A percentile compares a stretch with the other conserved stretches of the same genome.
Conservation (phyloP, 30 jellyfish, hydroid and myxozoan species). For the Cassiopea andromeda region DNA sequence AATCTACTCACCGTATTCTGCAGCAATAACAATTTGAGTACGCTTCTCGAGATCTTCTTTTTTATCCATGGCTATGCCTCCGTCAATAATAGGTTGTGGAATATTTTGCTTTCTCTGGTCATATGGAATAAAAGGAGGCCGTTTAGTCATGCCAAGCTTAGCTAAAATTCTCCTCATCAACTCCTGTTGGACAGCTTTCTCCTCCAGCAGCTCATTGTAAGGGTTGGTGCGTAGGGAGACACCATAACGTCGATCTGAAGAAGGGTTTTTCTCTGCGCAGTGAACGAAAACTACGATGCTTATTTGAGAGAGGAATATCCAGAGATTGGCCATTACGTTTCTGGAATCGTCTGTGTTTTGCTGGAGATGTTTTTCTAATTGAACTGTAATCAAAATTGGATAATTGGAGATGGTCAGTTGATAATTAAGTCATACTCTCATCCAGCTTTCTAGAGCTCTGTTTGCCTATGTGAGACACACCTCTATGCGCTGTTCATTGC, state of each 20-base stretch:
- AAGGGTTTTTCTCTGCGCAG: background rate
- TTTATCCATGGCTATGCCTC: slow-evolving; percentile 22
- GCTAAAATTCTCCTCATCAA: slow-evolving; percentile 46
- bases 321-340: background rate
- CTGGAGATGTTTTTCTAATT: background rate
- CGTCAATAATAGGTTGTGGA: slow-evolving; percentile 65
- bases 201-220: slow-evolving; percentile 24
- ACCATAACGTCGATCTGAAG: background rate
- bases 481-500: background rate
- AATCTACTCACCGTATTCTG: slow-evolving; percentile 50
- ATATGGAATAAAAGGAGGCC: slow-evolving; percentile 67
- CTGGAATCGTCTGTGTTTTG: background rate
- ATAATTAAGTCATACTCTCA: background rate
- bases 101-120: slow-evolving; percentile 52
- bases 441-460: background rate
- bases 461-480: background rate
- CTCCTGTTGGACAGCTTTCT: slow-evolving; percentile 20
- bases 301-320: background rate
- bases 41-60: slow-evolving; percentile 9
- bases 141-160: slow-evolving; percentile 50
- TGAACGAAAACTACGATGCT: background rate
- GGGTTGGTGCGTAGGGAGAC: background rate
- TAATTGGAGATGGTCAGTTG: background rate
- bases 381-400: background rate
- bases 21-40: slow-evolving; percentile 26